Percentiles rank a stretch among this genome's conserved stretches.
Conservation (phyloP, 2,797 vertebrate species). For the Myioborus melanocephalus region DNA sequence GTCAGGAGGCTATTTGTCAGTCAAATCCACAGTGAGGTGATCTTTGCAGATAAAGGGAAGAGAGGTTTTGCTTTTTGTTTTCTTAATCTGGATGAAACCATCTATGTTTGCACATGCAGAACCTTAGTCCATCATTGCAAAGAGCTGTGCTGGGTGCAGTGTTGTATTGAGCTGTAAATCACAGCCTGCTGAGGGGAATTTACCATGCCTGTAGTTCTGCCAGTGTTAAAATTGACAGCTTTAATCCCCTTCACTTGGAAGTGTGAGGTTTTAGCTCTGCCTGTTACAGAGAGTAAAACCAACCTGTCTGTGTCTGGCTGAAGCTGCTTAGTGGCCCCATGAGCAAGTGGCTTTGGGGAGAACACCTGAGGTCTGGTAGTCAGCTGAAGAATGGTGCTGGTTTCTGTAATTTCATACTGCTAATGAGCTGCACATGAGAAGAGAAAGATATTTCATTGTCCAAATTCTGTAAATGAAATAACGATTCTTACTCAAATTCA, state of each 20-base stretch:
- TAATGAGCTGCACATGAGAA: not conserved
- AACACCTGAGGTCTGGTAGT: not conserved
- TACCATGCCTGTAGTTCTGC: not conserved
- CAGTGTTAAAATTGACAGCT: not conserved
- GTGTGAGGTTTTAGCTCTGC: not conserved
- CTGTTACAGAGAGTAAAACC: not conserved
- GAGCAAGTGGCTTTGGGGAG: not conserved
- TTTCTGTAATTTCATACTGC: not conserved
- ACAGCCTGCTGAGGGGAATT: not conserved
- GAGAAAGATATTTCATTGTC: not conserved
- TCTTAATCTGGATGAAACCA: not conserved
- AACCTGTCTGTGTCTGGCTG: not conserved
- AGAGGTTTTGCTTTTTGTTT: not conserved
- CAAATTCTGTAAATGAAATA: not conserved
- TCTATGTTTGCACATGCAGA: not conserved
- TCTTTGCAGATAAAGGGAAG: not conserved
- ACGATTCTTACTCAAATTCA: not conserved
- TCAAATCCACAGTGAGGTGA: not conserved
- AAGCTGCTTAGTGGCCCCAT: not conserved
- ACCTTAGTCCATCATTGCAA: not conserved
- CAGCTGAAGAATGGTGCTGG: not conserved
- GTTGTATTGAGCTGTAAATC: not conserved
- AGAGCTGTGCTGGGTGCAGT: not conserved
- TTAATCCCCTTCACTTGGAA: not conserved
- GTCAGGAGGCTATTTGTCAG: not conserved